Base-by-base conservation (phyloP, 1,140 invertebrate species). In the Reticulitermes speratus region DNA sequence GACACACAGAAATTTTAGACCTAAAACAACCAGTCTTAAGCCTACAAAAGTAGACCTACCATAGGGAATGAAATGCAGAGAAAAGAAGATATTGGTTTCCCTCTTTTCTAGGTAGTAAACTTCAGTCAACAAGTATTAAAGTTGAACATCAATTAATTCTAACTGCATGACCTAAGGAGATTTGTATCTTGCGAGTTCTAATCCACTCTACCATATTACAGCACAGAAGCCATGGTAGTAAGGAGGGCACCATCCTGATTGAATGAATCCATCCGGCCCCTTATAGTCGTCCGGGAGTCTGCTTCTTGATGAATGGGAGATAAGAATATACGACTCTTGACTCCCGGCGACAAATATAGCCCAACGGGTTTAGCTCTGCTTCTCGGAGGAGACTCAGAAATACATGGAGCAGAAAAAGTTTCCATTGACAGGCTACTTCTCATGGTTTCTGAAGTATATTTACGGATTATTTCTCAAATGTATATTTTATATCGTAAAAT, bases 211-310 rank as follows among this genome's bases (percentile, higher is more conserved):
- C 59, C 59, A 65, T 65, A 65, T 65, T 65, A n/a, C 6, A 65
- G 59, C 59, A 65, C 1, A 23, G 21, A 65, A n/a, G 59, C 59
- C 21, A n/a, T 65, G 25, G 59, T 19, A 65, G 59, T n/a, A 65
- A 65, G 59, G 2, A 65, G 59, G 12, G 59, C 19, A 12, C 59
- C 59, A n/a, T 12, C 21, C 59, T 65, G 59, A 65, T 65, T 65
- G 59, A 65, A 65, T 65, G 59, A 65, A 65, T 65, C 59, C 59
- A 65, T 65, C 59, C 59, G 59, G 55, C 59, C 59, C 59, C 59
- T 23, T 65, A 23, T 23, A 65, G 59, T 23, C 59, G 59, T 23
- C 59, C 25, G 21, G 59, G 59, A 23, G 14, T 19, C 59, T 65
- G 59, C 59, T 12, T 23, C 59, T 65, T 65, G 59, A 65, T 65